Evolutionary conservation across 2,888 invertebrate genomes (phyloP), one percentile per base, ranked within the genome.

Genomic region (Junonia oenone): DNA sequence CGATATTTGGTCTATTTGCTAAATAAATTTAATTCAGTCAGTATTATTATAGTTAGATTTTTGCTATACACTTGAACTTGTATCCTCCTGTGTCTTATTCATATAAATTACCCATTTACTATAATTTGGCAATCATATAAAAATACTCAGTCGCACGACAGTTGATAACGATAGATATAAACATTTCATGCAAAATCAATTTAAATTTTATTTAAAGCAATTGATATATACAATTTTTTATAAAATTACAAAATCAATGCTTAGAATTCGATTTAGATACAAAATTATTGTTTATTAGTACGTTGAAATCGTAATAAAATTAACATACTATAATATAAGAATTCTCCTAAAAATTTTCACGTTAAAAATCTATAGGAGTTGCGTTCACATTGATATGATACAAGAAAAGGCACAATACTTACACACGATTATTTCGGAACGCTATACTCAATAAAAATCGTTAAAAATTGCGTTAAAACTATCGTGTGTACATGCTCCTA

Each of bases 101-200:
- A 11, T 38, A 38, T 4, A 22, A 13, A 13, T 11, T 17, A 29
- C 5, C 15, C 17, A 14, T 19, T 19, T 17, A 33, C 19, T 35
- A 5, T 31, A 33, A 13, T 35, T 48, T 35, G 33, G 22, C 35
- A 33, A 35, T 35, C 31, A 33, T 35, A 15, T 22, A 35, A 48
- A 35, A 29, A 37, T 15, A 15, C 6, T 43, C 26, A 43, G 8
- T 43, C 13, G 43, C 38, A 17, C 15, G 9, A 19, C 19, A n/a
- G 38, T 6, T 22, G 19, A 26, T 13, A 43, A 40, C 19, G 4
- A 19, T 40, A 19, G 11, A 40, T 38, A 43, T 17, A 17, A 35
- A 37, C 37, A 43, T 45, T 38, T 14, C 56, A 53, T 57, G 56
- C 56, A 57, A 49, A 57, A 57, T 57, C 52, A 53, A 13, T 43